Percentiles rank a stretch among this genome's conserved stretches.
These are phyloP conservation scores for Platyrinchus mystaceus DNA, from an alignment of 2,797 vertebrate species.

Conservation along the genomic window DNA sequence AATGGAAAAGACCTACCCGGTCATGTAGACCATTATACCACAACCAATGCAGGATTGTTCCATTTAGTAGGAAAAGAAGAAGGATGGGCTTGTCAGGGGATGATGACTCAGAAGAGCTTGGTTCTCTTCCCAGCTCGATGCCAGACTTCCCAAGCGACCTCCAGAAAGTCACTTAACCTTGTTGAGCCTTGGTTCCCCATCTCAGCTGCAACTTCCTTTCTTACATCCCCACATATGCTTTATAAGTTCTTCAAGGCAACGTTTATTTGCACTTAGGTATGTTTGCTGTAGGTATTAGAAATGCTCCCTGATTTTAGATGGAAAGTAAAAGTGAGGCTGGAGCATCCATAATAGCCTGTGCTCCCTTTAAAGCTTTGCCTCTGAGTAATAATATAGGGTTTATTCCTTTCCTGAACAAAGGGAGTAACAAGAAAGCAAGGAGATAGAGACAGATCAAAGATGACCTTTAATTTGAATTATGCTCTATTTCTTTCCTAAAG, in stretches of 20 bases:
- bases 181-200: neutral
- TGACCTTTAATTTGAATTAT: conserved; percentile 32
- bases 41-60: conserved; percentile 59
- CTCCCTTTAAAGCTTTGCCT: neutral
- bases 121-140: conserved; percentile 5
- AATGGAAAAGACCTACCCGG: conserved; percentile 67
- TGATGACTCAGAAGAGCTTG: conserved; percentile 57
- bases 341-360: neutral
- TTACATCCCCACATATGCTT: neutral
- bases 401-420: neutral
- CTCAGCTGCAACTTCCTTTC: neutral
- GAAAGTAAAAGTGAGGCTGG: neutral
- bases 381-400: neutral
- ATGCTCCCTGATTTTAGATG: neutral
- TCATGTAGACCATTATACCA: conserved; percentile 59
- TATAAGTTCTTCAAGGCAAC: neutral
- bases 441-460: neutral
- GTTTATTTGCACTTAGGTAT: neutral
- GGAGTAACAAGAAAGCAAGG: neutral
- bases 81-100: conserved; percentile 51
- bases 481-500: conserved; percentile 23
- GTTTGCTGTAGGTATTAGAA: neutral
- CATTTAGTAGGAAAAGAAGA: conserved; percentile 55
- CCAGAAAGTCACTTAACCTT: conserved; percentile 56
- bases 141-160: neutral